Evolutionary conservation across 2,888 invertebrate species (phyloP).

Genomic region (Pterostichus madidus): DNA sequence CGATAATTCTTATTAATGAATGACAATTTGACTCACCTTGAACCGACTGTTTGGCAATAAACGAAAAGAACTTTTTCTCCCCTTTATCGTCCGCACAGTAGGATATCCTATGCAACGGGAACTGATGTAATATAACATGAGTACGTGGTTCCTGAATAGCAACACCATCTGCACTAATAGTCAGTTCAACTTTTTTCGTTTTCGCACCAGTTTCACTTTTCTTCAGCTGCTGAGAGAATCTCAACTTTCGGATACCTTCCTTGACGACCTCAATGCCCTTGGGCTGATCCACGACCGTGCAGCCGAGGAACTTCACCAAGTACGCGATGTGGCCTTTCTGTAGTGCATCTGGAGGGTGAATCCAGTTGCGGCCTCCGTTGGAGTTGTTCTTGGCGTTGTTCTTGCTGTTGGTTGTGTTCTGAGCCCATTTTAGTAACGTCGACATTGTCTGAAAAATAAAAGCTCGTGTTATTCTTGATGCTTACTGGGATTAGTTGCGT

Average conservation of each 20-base stretch:
- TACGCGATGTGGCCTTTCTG: slow-evolving; percentile 98
- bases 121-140: slow-evolving; percentile 93
- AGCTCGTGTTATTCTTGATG: neutral
- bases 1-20: too few species aligned
- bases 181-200: slow-evolving; percentile 94
- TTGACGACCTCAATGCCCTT: slow-evolving; percentile 99
- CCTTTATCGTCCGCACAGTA: slow-evolving; percentile 99
- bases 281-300: slow-evolving; percentile 95
- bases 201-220: slow-evolving; percentile 95
- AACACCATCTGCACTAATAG: slow-evolving; percentile 98
- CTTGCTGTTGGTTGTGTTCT: slow-evolving; percentile 76
- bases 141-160: slow-evolving; percentile 90
- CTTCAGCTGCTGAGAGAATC: slow-evolving; percentile 94
- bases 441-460: slow-evolving; percentile 75
- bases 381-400: slow-evolving; percentile 73
- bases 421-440: slow-evolving; percentile 77
- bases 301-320: slow-evolving; percentile 98
- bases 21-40: slow-evolving; percentile 72
- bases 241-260: slow-evolving; percentile 97
- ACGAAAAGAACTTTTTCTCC: slow-evolving; percentile 97
- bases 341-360: slow-evolving; percentile 95
- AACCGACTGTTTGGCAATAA: slow-evolving; percentile 89
- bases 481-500: too few species aligned
- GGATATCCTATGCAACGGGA: slow-evolving; percentile 97
- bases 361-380: slow-evolving; percentile 85